These are phyloP conservation scores for Malurus splendens DNA, from an alignment of 2,797 vertebrate species.

Conservation along the genomic window DNA sequence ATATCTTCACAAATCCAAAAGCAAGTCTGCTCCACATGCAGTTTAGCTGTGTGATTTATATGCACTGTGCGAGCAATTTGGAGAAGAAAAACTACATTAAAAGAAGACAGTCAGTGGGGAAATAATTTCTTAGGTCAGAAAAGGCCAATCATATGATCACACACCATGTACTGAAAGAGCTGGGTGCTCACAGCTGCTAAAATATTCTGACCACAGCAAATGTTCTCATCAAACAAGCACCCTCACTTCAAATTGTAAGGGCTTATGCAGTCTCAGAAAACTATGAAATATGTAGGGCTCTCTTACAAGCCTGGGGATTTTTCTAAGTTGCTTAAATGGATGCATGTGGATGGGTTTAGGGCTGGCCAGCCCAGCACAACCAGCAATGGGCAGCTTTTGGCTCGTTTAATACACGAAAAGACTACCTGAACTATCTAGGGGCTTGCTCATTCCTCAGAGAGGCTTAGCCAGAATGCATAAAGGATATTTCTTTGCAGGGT, in stretches of 20 bases:
- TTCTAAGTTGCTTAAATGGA: not conserved
- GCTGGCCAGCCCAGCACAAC: not conserved
- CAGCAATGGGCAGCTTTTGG: not conserved
- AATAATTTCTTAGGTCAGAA: not conserved
- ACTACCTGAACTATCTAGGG: not conserved
- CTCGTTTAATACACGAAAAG: not conserved
- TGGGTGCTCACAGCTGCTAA: not conserved
- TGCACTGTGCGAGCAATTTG: not conserved
- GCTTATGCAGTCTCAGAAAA: not conserved
- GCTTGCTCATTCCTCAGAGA: not conserved
- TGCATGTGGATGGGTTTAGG: not conserved
- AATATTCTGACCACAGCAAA: not conserved
- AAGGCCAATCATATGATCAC: not conserved
- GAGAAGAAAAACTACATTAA: not conserved
- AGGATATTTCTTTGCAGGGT: not conserved
- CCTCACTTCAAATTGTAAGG: not conserved
- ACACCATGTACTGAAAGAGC: not conserved
- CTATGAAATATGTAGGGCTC: not conserved
- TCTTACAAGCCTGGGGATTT: not conserved
- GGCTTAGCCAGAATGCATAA: not conserved
- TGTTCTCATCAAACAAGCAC: not conserved
- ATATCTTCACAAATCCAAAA: not conserved
- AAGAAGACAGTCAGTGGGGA: not conserved
- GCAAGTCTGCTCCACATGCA: not conserved
- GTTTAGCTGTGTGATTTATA: not conserved